Conservation (phyloP, 2,113 vertebrate species). For the Daphoenositta chrysoptera region DNA sequence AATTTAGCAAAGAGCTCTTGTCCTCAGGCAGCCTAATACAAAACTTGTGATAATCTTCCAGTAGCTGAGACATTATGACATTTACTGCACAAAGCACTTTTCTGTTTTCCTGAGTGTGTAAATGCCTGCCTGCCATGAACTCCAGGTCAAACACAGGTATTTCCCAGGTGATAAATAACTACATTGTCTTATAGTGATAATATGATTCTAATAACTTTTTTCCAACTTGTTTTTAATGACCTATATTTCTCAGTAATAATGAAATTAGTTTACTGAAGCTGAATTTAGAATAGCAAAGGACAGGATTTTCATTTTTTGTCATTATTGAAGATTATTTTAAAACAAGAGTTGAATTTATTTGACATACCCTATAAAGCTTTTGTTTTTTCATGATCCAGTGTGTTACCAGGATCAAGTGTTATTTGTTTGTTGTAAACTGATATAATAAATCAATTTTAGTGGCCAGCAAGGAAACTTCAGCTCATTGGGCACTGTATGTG, state of each 20-base stretch:
- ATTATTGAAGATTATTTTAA: not conserved
- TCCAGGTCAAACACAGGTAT: not conserved
- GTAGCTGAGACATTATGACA: not conserved
- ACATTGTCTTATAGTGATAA: not conserved
- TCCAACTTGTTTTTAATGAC: not conserved
- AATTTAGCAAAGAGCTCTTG: not conserved
- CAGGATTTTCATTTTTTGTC: not conserved
- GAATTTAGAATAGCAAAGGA: not conserved
- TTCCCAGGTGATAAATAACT: not conserved
- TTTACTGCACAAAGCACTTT: not conserved
- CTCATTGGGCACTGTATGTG: not conserved
- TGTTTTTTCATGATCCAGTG: not conserved
- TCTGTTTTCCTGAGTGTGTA: not conserved
- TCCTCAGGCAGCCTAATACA: not conserved
- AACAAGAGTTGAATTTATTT: not conserved
- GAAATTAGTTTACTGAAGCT: not conserved
- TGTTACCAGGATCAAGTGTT: not conserved
- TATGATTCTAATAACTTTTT: not conserved
- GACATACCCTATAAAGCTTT: not conserved
- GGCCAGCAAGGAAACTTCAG: not conserved
- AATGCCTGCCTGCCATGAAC: not conserved
- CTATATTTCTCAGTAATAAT: not conserved
- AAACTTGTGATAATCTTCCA: not conserved
- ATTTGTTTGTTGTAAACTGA: not conserved
- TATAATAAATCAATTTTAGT: not conserved